Percentiles rank a stretch among this genome's conserved stretches.
phyloP scores from a whole-genome alignment of 2,113 vertebrate species.

The Dolichotis patagonum region DNA sequence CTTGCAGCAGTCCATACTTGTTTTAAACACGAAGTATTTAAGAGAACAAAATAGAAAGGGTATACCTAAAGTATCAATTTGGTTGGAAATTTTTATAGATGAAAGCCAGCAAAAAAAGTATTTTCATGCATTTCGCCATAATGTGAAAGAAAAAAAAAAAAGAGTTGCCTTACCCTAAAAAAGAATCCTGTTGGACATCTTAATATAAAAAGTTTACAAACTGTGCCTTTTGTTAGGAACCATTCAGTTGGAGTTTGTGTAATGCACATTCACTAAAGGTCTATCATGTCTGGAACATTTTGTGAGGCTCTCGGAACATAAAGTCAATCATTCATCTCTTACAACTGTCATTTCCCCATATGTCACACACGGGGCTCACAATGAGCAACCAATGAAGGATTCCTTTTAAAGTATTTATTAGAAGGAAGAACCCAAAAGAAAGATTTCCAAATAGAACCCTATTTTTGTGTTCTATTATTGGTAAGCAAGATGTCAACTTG shows the following conservation, averaged over 20 bases:
- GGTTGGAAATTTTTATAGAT: neutral
- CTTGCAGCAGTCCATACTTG: neutral
- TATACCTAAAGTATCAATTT: neutral
- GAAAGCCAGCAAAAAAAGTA: neutral
- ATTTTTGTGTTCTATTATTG: neutral
- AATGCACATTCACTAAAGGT: neutral
- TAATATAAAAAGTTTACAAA: neutral
- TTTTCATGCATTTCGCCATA: neutral
- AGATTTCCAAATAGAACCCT: neutral
- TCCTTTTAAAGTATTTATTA: neutral
- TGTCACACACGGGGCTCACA: neutral
- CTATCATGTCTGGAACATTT: too few species aligned
- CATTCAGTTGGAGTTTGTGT: neutral
- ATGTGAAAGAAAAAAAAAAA: neutral
- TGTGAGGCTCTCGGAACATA: neutral
- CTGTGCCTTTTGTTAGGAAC: neutral
- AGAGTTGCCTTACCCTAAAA: neutral
- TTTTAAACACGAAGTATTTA: neutral
- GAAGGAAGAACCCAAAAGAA: neutral
- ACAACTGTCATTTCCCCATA: neutral
- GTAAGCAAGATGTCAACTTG: neutral
- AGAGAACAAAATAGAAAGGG: conserved; percentile 6
- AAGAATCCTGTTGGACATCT: neutral
- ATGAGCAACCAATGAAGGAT: neutral
- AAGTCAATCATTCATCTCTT: neutral